phyloP scores from a whole-genome alignment of 2,888 invertebrate species.

The Macrosoma leucophasiata region DNA sequence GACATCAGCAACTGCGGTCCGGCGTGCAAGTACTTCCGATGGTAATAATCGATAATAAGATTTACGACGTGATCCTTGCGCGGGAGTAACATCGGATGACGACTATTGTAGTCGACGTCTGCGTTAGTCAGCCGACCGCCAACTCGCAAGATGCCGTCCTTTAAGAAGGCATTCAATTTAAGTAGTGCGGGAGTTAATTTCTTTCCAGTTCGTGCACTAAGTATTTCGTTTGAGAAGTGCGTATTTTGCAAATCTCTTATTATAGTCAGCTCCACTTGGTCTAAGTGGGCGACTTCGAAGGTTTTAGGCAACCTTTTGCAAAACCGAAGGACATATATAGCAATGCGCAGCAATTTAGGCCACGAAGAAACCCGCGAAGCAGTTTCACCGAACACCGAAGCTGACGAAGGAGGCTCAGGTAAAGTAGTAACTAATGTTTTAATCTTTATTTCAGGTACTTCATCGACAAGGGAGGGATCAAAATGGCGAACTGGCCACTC shows the following conservation, averaged over 20 bases:
- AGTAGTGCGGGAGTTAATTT: not conserved
- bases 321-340: conserved; percentile 4
- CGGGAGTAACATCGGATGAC: conserved; percentile 5
- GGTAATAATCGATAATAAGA: conserved; percentile 6
- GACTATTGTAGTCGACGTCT: not conserved
- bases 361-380: conserved; percentile 5
- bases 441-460: conserved; percentile 1
- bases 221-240: conserved; percentile 2
- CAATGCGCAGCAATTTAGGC: conserved; percentile 5
- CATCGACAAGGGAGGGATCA: not conserved
- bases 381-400: too few relatives aligned
- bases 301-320: conserved; percentile 3
- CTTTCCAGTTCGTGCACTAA: not conserved
- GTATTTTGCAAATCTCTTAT: conserved; percentile 5
- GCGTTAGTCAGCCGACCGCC: conserved; percentile 4
- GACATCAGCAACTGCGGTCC: conserved; percentile 4
- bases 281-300: conserved; percentile 1
- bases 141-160: not conserved
- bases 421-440: not conserved
- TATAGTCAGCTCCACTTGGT: conserved; percentile 2
- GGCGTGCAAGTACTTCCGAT: not conserved
- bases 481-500: not conserved
- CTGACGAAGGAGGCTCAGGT: not conserved
- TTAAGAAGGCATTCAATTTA: not conserved
- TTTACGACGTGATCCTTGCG: conserved; percentile 1